Evolutionary conservation across 2,113 vertebrate species (phyloP).

Genomic region (Chrysochloris asiatica): DNA sequence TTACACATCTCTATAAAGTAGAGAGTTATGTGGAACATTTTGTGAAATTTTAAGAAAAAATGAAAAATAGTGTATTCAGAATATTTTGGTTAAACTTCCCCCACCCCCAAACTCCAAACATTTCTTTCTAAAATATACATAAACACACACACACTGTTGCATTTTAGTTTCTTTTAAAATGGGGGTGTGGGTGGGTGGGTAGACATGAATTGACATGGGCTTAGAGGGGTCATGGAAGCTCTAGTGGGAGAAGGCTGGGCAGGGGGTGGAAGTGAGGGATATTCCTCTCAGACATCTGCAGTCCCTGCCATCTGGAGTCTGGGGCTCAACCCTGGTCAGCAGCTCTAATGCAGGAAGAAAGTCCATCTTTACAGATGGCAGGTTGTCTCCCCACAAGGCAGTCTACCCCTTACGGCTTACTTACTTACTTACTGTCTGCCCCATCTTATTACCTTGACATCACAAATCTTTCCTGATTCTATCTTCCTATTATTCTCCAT

Average conservation of each 20-base stretch:
- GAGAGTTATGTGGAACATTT: too few relatives aligned
- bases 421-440: background rate
- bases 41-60: background rate
- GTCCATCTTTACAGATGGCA: background rate
- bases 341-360: background rate
- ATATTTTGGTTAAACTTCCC: slow-evolving; percentile 16
- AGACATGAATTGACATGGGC: background rate
- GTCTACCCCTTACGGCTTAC: background rate
- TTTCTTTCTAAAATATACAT: background rate
- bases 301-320: background rate
- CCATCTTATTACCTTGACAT: background rate
- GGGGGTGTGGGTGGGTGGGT: background rate
- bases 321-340: background rate
- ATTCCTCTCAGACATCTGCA: background rate
- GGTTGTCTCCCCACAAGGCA: background rate
- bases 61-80: background rate
- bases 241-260: background rate
- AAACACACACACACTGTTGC: background rate
- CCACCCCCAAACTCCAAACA: too few relatives aligned
- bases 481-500: background rate
- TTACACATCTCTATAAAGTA: too few relatives aligned
- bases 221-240: too few relatives aligned
- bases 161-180: background rate
- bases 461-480: background rate
- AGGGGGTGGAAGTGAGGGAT: background rate